Evolutionary conservation across 2,797 vertebrate species (phyloP), one percentile per base, ranked within the genome.

Genomic region (Jordanella pulchra): DNA sequence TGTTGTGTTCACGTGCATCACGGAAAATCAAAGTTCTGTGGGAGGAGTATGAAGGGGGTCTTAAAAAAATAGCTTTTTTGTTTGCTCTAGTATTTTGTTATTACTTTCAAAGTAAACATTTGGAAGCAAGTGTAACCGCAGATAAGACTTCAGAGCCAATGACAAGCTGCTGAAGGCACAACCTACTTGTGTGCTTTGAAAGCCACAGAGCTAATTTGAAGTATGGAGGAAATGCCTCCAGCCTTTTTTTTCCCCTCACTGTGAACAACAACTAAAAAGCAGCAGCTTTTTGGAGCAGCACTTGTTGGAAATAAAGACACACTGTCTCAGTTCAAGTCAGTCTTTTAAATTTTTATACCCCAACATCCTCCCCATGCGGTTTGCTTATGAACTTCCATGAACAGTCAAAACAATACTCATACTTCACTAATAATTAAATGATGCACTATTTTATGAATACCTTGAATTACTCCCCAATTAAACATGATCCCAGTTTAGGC

Each of bases 161-260:
- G 44, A 67, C 47, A 60, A 66, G 78, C 56, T 64, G 42, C n/a
- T 79, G 71, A 81, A 87, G 42, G 84, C 84, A 51, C 78, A 77
- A 12, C 74, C 68, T 72, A 70, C 68, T 69, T 55, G 7, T 47
- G 60, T 48, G 32, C 64, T 82, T 74, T 67, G 47, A 69, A 83
- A 75, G 65, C 47, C 71, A 73, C 58, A 65, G 35, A 77, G 60
- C 2, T 47, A 78, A 79, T 86, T 80, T 82, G 75, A 87, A 84
- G 85, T 7, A 39, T 9, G 25, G 54, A 73, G 67, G 65, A 85
- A 84, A 53, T 53, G 54, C 65, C 5, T 66, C 18, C 42, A 35
- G 32, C 58, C 35, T 60, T 45, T 48, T 32, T 32, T 25, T 47
- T 18, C 35, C 60, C 56, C 15, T 30, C 11, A 4, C 23, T 45